phyloP scores from a whole-genome alignment of 2,113 vertebrate species.

The Oenanthe oenanthe region DNA sequence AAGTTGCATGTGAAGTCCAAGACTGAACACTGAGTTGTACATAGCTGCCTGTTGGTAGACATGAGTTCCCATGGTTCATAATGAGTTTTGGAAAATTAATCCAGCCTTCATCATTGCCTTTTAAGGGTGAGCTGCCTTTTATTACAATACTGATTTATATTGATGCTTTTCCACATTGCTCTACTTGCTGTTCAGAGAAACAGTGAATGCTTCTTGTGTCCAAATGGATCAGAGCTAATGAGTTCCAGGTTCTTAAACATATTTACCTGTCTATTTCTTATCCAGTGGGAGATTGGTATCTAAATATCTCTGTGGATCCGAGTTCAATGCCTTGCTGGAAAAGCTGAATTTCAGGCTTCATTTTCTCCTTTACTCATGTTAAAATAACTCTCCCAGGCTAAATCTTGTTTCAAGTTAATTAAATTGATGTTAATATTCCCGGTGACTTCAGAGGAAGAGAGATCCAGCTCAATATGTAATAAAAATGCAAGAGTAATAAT shows the following conservation, averaged over 20 bases:
- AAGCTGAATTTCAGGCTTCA: slow-evolving; percentile 9
- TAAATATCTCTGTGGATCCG: neutral
- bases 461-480: slow-evolving; percentile 30
- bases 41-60: neutral
- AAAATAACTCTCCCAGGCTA: neutral
- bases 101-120: neutral
- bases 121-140: neutral
- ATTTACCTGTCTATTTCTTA: slow-evolving; percentile 7
- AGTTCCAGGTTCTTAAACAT: neutral
- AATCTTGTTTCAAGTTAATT: slow-evolving; percentile 42
- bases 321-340: neutral
- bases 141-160: neutral
- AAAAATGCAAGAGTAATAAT: neutral
- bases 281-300: neutral
- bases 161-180: neutral
- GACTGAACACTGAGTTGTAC: neutral
- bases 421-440: slow-evolving; percentile 27
- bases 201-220: neutral
- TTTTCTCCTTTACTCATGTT: slow-evolving; percentile 17
- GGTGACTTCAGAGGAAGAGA: slow-evolving; percentile 31
- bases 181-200: neutral
- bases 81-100: neutral
- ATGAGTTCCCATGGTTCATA: neutral
- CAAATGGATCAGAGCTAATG: neutral
- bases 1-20: neutral